phyloP scores from a whole-genome alignment of 2,797 vertebrate species.

The Acrocephalus scirpaceus region DNA sequence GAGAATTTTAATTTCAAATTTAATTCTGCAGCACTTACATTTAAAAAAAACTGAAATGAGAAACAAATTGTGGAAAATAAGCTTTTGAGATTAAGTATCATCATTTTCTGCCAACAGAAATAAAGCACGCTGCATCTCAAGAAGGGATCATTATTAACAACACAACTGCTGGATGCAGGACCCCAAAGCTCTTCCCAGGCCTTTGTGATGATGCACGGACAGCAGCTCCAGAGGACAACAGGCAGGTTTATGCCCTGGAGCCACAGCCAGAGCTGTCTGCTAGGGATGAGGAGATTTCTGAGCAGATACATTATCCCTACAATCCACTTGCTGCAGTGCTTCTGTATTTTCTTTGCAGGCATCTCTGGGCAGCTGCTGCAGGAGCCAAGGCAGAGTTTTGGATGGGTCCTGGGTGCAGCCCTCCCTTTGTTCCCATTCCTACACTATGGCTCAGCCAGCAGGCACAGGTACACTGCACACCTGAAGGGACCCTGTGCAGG shows the following conservation, averaged over 20 bases:
- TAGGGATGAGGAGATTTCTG: neutral
- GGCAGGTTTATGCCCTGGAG: neutral
- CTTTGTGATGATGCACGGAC: fast-evolving
- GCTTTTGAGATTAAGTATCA: neutral
- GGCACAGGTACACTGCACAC: no score
- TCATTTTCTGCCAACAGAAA: neutral
- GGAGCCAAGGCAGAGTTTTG: neutral
- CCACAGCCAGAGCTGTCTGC: neutral
- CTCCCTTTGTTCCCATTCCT: neutral
- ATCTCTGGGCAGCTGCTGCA: neutral
- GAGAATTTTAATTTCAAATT: neutral
- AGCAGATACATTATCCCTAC: neutral
- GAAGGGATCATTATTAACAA: neutral
- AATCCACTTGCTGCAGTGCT: neutral
- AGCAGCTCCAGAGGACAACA: neutral
- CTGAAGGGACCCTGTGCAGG: neutral
- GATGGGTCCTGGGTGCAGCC: fast-evolving
- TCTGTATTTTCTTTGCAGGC: neutral
- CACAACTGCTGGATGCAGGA: neutral
- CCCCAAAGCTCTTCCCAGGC: neutral
- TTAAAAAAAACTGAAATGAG: neutral
- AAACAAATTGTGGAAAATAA: neutral
- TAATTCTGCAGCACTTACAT: neutral
- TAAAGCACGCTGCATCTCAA: neutral
- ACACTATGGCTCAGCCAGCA: neutral